Evolutionary conservation across 1,140 invertebrate species (phyloP).

Genomic region (Bombus waltoni): DNA sequence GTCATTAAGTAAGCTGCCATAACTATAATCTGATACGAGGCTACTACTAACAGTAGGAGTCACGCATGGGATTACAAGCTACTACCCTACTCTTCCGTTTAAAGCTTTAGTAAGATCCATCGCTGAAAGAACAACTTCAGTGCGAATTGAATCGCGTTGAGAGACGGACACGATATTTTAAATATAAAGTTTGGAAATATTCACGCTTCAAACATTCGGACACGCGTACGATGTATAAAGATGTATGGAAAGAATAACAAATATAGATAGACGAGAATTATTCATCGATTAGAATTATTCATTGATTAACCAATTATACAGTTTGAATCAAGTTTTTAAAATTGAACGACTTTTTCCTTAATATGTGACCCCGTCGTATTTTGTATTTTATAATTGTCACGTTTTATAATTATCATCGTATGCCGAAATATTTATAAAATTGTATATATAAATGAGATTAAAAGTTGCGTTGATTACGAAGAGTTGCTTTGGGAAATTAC

Average conservation of each 20-base stretch:
- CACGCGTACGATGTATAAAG: background rate
- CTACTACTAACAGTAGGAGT: slow-evolving; percentile 28
- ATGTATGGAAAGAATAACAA: background rate
- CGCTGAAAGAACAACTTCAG: background rate
- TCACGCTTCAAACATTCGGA: background rate
- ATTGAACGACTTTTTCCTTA: too few species aligned
- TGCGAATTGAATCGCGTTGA: background rate
- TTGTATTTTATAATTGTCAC: too few species aligned
- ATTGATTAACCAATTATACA: background rate
- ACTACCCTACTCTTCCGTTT: background rate
- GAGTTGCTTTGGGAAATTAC: background rate
- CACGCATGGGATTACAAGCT: slow-evolving; percentile 19
- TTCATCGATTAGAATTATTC: too few species aligned
- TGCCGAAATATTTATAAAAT: background rate
- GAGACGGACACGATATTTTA: background rate
- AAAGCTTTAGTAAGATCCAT: background rate
- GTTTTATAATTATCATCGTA: too few species aligned
- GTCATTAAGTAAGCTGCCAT: slow-evolving; percentile 50
- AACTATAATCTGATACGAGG: slow-evolving; percentile 39
- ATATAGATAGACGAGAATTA: background rate
- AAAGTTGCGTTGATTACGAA: background rate
- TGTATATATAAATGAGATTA: too few species aligned
- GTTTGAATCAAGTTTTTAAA: background rate
- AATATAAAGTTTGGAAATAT: background rate
- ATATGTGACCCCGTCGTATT: too few species aligned